phyloP scores from a whole-genome alignment of 1,140 invertebrate species.

The Zaprionus kolodkinae region DNA sequence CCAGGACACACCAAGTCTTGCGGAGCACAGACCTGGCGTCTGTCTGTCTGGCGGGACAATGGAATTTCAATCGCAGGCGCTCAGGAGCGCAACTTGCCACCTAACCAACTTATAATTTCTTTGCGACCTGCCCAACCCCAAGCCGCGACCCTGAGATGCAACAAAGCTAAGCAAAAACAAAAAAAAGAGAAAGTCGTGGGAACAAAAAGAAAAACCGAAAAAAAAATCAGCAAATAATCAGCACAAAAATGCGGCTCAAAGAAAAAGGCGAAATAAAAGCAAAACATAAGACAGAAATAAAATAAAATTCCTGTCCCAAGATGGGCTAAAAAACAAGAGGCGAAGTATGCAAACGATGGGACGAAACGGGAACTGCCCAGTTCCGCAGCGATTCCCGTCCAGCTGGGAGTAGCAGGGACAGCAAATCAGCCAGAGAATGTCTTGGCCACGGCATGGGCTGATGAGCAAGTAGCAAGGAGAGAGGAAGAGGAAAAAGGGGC shows the following conservation, averaged over 20 bases:
- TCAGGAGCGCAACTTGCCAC: constrained; percentile 17
- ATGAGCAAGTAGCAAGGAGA: constrained; percentile 31
- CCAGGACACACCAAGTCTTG: background rate
- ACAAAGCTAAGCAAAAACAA: background rate
- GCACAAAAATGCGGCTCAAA: constrained; percentile 29
- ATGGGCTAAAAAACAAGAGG: constrained; percentile 50
- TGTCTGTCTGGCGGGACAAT: constrained; percentile 13
- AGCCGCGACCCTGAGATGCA: background rate
- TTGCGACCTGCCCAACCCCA: background rate
- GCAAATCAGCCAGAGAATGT: constrained; percentile 37
- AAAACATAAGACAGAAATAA: constrained; percentile 31
- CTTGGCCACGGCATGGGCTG: background rate
- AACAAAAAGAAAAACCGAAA: background rate
- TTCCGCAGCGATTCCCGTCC: background rate
- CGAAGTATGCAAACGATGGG: constrained; percentile 57
- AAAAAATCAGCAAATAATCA: constrained; percentile 41
- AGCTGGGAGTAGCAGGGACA: background rate
- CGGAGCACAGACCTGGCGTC: too few species aligned
- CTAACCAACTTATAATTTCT: constrained; percentile 36
- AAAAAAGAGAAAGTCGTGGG: background rate
- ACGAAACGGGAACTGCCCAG: too few species aligned
- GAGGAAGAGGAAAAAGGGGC: background rate
- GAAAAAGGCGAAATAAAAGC: constrained; percentile 4
- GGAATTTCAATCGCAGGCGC: constrained; percentile 22
- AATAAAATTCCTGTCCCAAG: constrained; percentile 58